Conservation (phyloP, 2,797 vertebrate genomes). For the Siniperca obscura region DNA sequence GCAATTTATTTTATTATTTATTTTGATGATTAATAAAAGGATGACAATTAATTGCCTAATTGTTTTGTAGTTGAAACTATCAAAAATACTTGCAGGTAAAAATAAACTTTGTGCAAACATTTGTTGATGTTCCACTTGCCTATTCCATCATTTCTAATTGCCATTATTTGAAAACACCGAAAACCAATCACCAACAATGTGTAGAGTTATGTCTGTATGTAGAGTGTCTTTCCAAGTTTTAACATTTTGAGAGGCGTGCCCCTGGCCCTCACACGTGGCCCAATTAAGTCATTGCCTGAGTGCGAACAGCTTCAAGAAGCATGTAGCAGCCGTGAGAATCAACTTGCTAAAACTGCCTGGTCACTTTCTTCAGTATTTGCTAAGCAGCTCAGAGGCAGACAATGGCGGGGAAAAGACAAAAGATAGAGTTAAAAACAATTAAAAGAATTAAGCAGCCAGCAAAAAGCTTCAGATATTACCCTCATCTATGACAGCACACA, state of each 20-base stretch:
- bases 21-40: too few species aligned
- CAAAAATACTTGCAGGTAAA: not conserved
- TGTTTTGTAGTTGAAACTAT: not conserved
- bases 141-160: not conserved
- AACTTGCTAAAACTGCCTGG: not conserved
- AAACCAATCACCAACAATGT: not conserved
- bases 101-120: not conserved
- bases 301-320: conserved; percentile 16
- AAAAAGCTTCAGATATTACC: conserved; percentile 73
- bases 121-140: not conserved
- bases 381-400: conserved; percentile 51
- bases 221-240: not conserved
- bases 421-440: conserved; percentile 35
- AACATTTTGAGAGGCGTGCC: not conserved
- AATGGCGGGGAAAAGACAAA: conserved; percentile 31
- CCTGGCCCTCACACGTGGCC: not conserved
- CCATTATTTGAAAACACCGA: not conserved
- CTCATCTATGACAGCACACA: conserved; percentile 7
- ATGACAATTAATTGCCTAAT: not conserved
- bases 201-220: not conserved
- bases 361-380: conserved; percentile 34
- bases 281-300: not conserved
- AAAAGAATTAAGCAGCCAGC: conserved; percentile 60
- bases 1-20: not conserved
- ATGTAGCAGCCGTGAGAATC: conserved; percentile 8